phyloP scores from a whole-genome alignment of 2,888 invertebrate genomes.

The Yponomeuta cagnagella region DNA sequence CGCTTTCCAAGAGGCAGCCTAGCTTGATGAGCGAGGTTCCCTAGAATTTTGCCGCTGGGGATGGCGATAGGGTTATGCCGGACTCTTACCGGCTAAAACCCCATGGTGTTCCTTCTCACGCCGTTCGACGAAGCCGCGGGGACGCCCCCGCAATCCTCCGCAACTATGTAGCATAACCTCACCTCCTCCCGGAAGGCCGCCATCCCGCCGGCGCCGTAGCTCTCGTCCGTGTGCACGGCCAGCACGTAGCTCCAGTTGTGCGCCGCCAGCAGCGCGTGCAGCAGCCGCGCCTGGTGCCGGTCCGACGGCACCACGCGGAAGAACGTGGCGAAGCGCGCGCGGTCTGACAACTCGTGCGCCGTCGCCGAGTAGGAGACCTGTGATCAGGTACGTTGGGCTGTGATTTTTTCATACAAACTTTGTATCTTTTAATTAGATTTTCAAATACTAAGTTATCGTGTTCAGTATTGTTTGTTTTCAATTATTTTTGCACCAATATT shows the following conservation, averaged over 20 bases:
- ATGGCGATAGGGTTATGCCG: too few relatives aligned
- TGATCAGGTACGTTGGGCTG: neutral
- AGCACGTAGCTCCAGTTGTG: slow-evolving; percentile 89
- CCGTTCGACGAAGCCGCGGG: too few relatives aligned
- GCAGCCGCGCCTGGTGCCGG: slow-evolving; percentile 83
- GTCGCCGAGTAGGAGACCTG: slow-evolving; percentile 81
- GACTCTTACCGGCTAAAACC: too few relatives aligned
- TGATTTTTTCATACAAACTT: neutral
- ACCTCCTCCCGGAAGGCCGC: slow-evolving; percentile 81
- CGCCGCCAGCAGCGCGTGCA: slow-evolving; percentile 79
- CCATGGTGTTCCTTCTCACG: too few relatives aligned
- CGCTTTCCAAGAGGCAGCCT: too few relatives aligned
- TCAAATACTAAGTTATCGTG: too few relatives aligned
- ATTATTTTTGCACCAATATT: too few relatives aligned
- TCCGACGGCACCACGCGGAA: slow-evolving; percentile 87
- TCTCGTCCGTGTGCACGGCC: slow-evolving; percentile 82
- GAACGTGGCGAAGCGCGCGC: slow-evolving; percentile 84
- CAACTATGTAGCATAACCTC: too few relatives aligned
- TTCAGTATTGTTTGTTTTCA: too few relatives aligned
- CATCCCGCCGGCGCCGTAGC: slow-evolving; percentile 85
- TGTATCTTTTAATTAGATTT: too few relatives aligned
- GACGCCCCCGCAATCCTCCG: too few relatives aligned
- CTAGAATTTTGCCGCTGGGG: slow-evolving; percentile 41
- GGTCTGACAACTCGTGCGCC: slow-evolving; percentile 83
- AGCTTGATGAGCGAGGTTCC: too few relatives aligned